Base-by-base conservation (phyloP, 1,140 invertebrate genomes). In the Vanessa tameamea region DNA sequence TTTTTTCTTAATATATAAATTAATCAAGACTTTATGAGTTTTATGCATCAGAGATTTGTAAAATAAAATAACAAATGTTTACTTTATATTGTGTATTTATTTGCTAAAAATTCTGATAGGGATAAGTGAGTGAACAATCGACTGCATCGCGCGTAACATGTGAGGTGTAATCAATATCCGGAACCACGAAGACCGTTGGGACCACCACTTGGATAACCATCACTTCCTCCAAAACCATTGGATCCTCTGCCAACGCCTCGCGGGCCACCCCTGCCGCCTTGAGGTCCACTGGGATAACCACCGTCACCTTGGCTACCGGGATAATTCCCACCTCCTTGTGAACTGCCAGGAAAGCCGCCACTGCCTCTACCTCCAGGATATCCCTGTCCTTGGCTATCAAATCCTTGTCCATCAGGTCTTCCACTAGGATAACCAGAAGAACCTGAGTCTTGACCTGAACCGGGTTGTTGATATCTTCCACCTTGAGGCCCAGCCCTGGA, bases 161-260 rank as follows among this genome's bases (percentile, higher is more conserved):
- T 26, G 43, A 31, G 23, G 11, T 53, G 47, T 26, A 7, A 57
- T 87, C 77, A 93, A 73, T 88, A 92, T 73, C 92, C 92, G n/a
- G 90, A 88, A 14, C 92, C 90, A 70, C 89, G 81, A 2, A 81
- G 86, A 16, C 90, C 90, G 50, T 81, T 85, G 1, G 92, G 92
- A 53, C 87, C 87, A 50, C 91, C 92, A 23, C 87, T 89, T 0
- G 91, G 91, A 64, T 92, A 92, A 2, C 91, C 91, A 59, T 89
- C 85, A 14, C 67, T 64, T 55, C 73, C 80, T 20, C 75, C 72
- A 53, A 69, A 69, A 16, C 47, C 73, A 72, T 64, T 59, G 37
- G 16, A 55, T 61, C 55, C 61, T 16, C 64, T 59, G 16, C 71
- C 72, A 65, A 59, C 43, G 26, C 64, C 43, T 31, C 72, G 70